Evolutionary conservation across 2,888 invertebrate species (phyloP).

Genomic region (Ormyrus rosae): DNA sequence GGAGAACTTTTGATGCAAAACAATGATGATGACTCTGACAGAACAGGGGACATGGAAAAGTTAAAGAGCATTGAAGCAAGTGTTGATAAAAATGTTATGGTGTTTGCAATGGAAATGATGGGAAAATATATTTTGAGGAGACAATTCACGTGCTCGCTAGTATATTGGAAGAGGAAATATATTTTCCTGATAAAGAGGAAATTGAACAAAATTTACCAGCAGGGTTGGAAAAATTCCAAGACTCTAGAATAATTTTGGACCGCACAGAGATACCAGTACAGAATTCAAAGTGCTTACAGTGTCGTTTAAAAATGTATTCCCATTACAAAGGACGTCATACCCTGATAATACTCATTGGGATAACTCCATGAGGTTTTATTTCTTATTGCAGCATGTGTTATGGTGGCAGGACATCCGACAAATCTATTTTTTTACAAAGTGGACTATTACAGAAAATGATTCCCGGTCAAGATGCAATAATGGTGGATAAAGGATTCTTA

Average conservation of each 20-base stretch:
- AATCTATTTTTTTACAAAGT: slow-evolving; percentile 32
- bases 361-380: slow-evolving; percentile 22
- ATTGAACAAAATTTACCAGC: too few species aligned
- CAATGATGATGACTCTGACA: too few species aligned
- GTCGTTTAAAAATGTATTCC: slow-evolving; percentile 48
- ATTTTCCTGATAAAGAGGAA: too few species aligned
- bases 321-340: slow-evolving; percentile 51
- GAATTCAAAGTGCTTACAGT: slow-evolving; percentile 45
- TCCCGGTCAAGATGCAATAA: slow-evolving; percentile 53
- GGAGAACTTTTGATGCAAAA: too few species aligned
- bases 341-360: slow-evolving; percentile 36
- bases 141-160: too few species aligned
- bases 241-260: slow-evolving; percentile 32
- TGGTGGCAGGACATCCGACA: slow-evolving; percentile 50
- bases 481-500: slow-evolving; percentile 51
- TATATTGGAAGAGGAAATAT: too few species aligned
- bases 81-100: too few species aligned
- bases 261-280: slow-evolving; percentile 49
- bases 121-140: too few species aligned
- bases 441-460: slow-evolving; percentile 34
- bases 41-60: too few species aligned
- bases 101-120: too few species aligned
- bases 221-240: too few species aligned
- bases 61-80: too few species aligned
- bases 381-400: slow-evolving; percentile 18